Conservation (phyloP, 2,113 vertebrate genomes). For the Zosterops japonicus region DNA sequence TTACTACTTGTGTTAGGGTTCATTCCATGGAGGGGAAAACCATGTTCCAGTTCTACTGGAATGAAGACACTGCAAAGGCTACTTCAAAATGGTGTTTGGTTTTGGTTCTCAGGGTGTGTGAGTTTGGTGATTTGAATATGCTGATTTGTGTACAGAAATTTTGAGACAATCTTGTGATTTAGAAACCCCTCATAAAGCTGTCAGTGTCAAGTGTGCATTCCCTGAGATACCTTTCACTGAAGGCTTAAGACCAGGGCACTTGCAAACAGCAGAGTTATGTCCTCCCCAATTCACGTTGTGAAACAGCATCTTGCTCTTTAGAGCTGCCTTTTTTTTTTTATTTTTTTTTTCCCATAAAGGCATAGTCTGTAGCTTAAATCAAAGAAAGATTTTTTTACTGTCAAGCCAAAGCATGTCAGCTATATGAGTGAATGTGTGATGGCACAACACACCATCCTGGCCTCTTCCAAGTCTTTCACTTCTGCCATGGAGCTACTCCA, state of each 20-base stretch:
- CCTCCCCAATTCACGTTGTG: rapidly evolving
- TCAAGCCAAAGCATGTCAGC: background rate
- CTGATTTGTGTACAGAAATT: background rate
- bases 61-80: background rate
- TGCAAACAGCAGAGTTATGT: background rate
- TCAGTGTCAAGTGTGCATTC: background rate
- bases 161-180: background rate
- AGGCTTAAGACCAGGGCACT: background rate
- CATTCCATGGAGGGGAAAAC: background rate
- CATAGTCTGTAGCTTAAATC: background rate
- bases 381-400: background rate
- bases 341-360: background rate
- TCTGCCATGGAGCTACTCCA: background rate
- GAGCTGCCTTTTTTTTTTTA: background rate
- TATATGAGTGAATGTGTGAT: background rate
- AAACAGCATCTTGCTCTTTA: background rate
- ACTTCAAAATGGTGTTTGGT: background rate
- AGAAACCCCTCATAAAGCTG: background rate
- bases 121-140: background rate
- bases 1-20: background rate
- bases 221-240: background rate
- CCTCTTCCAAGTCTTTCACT: background rate
- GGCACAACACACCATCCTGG: background rate
- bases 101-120: background rate
- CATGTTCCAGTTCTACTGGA: background rate